These are phyloP conservation scores for Phymatocera aterrima DNA, from an alignment of 2,888 invertebrate species.

Conservation along the genomic window DNA sequence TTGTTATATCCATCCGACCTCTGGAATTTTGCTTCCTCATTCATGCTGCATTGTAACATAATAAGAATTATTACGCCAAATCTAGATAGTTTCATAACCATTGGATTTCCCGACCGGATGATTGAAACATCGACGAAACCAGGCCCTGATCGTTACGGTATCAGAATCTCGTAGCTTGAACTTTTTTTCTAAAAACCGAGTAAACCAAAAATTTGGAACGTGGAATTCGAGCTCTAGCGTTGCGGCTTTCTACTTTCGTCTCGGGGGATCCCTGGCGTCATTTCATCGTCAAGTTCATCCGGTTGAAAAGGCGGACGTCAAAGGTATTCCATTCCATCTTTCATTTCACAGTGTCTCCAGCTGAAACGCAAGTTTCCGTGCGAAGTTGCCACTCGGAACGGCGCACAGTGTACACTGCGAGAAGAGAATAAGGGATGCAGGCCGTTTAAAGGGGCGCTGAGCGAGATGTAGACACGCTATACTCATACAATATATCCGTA, in stretches of 20 bases:
- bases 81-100: too few relatives aligned
- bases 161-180: not conserved
- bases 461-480: too few relatives aligned
- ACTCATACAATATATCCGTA: too few relatives aligned
- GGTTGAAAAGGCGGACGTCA: not conserved
- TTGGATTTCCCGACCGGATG: too few relatives aligned
- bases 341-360: not conserved
- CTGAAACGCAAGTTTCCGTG: not conserved
- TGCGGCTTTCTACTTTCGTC: not conserved
- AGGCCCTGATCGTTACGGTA: too few relatives aligned
- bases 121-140: too few relatives aligned
- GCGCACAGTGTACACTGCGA: too few relatives aligned
- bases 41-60: not conserved
- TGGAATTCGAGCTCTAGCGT: not conserved
- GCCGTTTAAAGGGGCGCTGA: slow-evolving; percentile 2
- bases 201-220: too few relatives aligned
- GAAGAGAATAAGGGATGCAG: slow-evolving; percentile 18
- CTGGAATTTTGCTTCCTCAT: not conserved
- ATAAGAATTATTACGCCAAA: not conserved
- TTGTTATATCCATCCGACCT: too few relatives aligned
- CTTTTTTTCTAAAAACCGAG: too few relatives aligned
- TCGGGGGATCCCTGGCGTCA: not conserved
- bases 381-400: not conserved
- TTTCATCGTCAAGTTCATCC: not conserved
- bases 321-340: not conserved